Evolutionary conservation across 2,888 invertebrate species (phyloP).

Genomic region (Bhutanitis thaidina): DNA sequence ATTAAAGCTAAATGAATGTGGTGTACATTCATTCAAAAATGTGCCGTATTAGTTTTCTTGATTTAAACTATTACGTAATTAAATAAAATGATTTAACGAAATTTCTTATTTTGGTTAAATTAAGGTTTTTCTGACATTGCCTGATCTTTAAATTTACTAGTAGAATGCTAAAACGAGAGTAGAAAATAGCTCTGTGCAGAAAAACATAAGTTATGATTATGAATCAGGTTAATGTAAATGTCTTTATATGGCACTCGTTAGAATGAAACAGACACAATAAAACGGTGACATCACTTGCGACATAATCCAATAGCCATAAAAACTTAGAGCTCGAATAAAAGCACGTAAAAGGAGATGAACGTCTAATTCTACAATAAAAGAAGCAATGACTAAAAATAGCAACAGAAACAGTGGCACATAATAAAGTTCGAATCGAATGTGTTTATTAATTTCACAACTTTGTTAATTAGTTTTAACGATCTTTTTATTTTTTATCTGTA

Average conservation of each 20-base stretch:
- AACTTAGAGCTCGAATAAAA: slow-evolving; percentile 3
- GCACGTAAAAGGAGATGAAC: slow-evolving; percentile 11
- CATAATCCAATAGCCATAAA: slow-evolving; percentile 10
- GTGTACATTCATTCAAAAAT: too few species aligned
- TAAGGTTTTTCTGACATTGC: too few species aligned
- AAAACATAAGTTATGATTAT: neutral
- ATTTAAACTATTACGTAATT: too few species aligned
- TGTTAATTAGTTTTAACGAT: neutral
- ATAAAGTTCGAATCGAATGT: neutral
- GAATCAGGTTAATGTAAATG: slow-evolving; percentile 8
- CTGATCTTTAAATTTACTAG: too few species aligned
- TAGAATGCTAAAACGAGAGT: too few species aligned
- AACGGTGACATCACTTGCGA: slow-evolving; percentile 12
- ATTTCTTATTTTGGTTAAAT: too few species aligned
- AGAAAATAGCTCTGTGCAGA: too few species aligned
- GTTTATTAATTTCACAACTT: neutral
- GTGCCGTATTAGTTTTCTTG: too few species aligned
- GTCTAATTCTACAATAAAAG: slow-evolving; percentile 10
- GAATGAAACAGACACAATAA: slow-evolving; percentile 5
- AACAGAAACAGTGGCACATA: neutral
- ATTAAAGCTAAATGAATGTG: too few species aligned
- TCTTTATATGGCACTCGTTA: slow-evolving; percentile 10
- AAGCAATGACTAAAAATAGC: neutral
- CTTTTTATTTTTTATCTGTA: neutral
- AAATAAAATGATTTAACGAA: too few species aligned